Percentiles rank a stretch among this genome's conserved stretches.
Conservation (phyloP, 2,113 vertebrate species). For the Dendropsophus ebraccatus region DNA sequence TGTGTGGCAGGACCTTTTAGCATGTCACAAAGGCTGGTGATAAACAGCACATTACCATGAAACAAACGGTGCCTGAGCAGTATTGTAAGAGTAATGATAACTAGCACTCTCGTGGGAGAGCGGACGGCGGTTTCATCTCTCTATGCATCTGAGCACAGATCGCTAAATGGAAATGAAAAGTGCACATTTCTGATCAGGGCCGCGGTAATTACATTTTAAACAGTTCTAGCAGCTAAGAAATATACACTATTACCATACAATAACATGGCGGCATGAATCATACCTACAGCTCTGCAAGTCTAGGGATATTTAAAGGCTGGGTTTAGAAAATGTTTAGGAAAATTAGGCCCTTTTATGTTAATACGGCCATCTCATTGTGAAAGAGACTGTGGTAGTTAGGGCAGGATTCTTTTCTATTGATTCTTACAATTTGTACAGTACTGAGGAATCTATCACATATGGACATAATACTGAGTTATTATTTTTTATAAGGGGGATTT, state of each 20-base stretch:
- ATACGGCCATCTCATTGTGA: background rate
- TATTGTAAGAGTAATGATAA: conserved; percentile 79
- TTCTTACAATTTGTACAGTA: background rate
- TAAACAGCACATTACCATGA: conserved; percentile 84
- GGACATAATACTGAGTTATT: background rate
- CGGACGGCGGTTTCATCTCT: conserved; percentile 74
- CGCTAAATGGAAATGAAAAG: conserved; percentile 87
- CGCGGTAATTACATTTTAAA: conserved; percentile 38
- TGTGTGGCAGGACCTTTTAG: conserved; percentile 82
- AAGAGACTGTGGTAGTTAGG: background rate
- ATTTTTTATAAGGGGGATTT: no score
- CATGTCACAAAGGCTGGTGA: conserved; percentile 79
- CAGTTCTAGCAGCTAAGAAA: background rate
- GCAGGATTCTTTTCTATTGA: background rate
- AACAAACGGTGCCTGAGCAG: conserved; percentile 76
- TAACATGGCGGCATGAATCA: background rate
- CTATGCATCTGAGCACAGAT: conserved; percentile 81
- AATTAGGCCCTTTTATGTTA: background rate
- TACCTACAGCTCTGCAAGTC: background rate
- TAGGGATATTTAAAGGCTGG: background rate
- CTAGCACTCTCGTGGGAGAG: conserved; percentile 75
- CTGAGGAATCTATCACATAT: background rate
- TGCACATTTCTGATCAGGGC: conserved; percentile 74
- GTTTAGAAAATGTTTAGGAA: conserved; percentile 7
- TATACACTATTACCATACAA: conserved; percentile 32